Evolutionary conservation across 2,113 vertebrate species (phyloP).

Genomic region (Emydura subglobosa): DNA sequence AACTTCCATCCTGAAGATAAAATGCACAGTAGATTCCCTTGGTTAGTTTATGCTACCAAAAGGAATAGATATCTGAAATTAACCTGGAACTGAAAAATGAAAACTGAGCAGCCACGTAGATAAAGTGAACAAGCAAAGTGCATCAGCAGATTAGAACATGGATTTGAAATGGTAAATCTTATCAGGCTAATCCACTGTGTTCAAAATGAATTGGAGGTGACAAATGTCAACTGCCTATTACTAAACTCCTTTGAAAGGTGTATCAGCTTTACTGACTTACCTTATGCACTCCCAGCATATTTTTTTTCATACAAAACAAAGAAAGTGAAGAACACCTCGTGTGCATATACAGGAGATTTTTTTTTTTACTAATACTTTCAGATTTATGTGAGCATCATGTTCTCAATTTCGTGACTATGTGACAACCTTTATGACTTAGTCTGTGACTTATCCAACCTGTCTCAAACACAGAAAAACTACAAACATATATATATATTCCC

Average conservation of each 20-base stretch:
- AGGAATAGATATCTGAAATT: neutral
- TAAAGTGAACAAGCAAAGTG: neutral
- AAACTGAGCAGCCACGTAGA: neutral
- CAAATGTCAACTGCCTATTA: neutral
- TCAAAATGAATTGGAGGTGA: neutral
- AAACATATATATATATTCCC: neutral
- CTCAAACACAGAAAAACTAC: neutral
- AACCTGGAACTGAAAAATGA: neutral
- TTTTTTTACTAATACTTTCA: neutral
- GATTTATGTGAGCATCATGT: neutral
- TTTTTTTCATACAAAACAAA: neutral
- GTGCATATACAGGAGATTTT: fast-evolving
- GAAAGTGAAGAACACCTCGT: neutral
- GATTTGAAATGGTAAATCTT: neutral
- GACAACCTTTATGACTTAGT: neutral
- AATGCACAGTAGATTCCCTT: neutral
- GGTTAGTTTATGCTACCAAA: neutral
- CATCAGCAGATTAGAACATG: neutral
- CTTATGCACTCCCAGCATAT: neutral
- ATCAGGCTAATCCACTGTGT: neutral
- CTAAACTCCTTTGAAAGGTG: neutral
- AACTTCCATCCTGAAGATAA: neutral
- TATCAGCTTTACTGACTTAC: neutral
- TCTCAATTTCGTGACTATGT: neutral
- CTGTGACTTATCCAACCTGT: neutral